Base-by-base conservation (phyloP, 2,888 invertebrate genomes). In the Hemaris fuciformis region DNA sequence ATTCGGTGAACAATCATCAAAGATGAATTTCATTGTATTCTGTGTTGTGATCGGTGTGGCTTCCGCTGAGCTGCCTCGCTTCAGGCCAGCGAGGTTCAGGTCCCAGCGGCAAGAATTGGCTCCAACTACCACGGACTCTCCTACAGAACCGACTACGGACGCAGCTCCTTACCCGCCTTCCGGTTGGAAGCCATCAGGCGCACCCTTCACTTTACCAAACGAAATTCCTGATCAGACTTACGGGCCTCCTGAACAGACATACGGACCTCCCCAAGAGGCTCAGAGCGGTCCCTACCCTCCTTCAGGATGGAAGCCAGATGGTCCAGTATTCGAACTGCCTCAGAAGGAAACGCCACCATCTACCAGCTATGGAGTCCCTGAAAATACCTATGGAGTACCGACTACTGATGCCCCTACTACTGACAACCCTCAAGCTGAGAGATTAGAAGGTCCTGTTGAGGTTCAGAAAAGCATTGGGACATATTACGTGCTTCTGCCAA, bases 401-500 rank as follows among this genome's bases (percentile, higher is more conserved):
- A 70, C 74, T 2, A 80, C 87, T 1, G 85, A 85, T 18, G 83
- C 85, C 13, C 71, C 87, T 0, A 80, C 84, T 0, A 89, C 89
- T 4, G 89, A 88, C 15, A 88, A 84, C 53, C 87, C 89, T 64
- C 79, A 85, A 64, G 81, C 84, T 0, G 90, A 91, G 65, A 83
- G 68, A 23, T 58, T 91, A 6, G 88, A 86, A 59, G 81, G 90
- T 41, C 83, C 89, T 7, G 83, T 91, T 1, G 89, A 93, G 46
- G 85, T 90, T 0, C 84, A 85, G 66, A 87, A 86, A 71, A 94
- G 94, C 45, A 84, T 87, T 27, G 95, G 95, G 3, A 88, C 93
- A 13, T 95, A 95, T 80, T 95, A 93, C 77, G 89, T 95, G 3
- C 89, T 95, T 42, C 89, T 95, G 66, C 95, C 95, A 0, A 94